Evolutionary conservation across 2,113 vertebrate species (phyloP), one percentile per base, ranked within the genome.

Genomic region (Oreotragus oreotragus): DNA sequence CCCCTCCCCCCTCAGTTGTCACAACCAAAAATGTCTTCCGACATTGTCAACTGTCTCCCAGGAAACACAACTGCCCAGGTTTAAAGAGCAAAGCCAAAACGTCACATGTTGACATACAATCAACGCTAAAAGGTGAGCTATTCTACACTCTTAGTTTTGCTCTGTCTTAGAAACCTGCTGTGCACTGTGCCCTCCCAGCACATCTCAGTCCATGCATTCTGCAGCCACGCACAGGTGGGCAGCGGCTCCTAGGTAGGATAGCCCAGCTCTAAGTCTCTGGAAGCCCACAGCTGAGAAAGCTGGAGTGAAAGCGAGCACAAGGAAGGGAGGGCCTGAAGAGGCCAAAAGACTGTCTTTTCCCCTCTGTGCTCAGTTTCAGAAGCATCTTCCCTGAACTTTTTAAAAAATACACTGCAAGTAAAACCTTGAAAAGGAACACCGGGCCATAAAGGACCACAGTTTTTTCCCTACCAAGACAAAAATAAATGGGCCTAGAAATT

Each of bases 191-290:
- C 15, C 39, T 73, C 21, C 55, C 15, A 28, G 58, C 27, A 9
- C 23, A n/a, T 49, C 73, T 62, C 49, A 19, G 30, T 6, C 16
- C 15, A 1, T 49, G 79, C 4, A 27, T 12, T 33, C 19, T 25
- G n/a, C 33, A 57, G 77, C 4, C 10, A 1, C 9, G 11, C 4
- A 6, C 36, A 28, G 83, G n/a, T 39, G 27, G 49, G 33, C 3
- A 16, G 14, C 2, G 33, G 73, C 83, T 77, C 53, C 45, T 8
- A 5, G 3, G 39, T 0, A 1, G 15, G 43, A 81, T 5, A 21
- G 36, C 14, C 5, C 1, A 2, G 33, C 16, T 64, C 57, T 28
- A 2, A 7, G n/a, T 9, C 30, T 45, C 30, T 28, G 2, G n/a
- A 53, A 70, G 76, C n/a, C 43, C 25, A 36, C 5, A 19, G 47